Evolutionary conservation across 1,140 invertebrate genomes (phyloP).

Genomic region (Chironomus striatipennis): DNA sequence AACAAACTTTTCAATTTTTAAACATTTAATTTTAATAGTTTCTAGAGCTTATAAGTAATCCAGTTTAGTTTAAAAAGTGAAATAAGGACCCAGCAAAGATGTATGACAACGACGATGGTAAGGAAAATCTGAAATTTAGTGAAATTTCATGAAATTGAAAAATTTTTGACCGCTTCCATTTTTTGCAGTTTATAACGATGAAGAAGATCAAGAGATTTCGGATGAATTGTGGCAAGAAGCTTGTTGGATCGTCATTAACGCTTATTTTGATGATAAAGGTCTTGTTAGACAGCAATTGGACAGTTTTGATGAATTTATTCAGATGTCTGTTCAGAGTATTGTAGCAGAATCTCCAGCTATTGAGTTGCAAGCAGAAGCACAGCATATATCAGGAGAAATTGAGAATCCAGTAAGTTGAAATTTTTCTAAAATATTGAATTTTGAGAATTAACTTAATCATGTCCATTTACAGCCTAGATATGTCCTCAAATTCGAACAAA

Average conservation of each 20-base stretch:
- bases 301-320: constrained; percentile 99
- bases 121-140: not conserved
- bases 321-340: constrained; percentile 98
- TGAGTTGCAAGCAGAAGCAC: constrained; percentile 94
- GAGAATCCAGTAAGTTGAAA: constrained; percentile 68
- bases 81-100: constrained; percentile 26
- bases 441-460: constrained; percentile 15
- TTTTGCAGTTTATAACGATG: constrained; percentile 50
- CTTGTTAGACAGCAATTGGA: constrained; percentile 97
- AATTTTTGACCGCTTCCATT: not conserved
- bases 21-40: too few relatives aligned
- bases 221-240: constrained; percentile 97
- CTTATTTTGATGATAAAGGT: constrained; percentile 99
- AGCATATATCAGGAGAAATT: constrained; percentile 85
- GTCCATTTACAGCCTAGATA: constrained; percentile 62
- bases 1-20: too few relatives aligned
- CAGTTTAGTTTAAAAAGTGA: not conserved
- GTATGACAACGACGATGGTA: constrained; percentile 40
- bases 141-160: constrained; percentile 2
- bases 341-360: constrained; percentile 97
- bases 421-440: constrained; percentile 25
- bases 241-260: constrained; percentile 99
- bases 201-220: constrained; percentile 83
- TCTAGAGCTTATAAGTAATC: constrained; percentile 25
- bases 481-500: constrained; percentile 95